Evolutionary conservation across 1,140 invertebrate species (phyloP), one percentile per base, ranked within the genome.

Genomic region (Leptinotarsa lineolata): DNA sequence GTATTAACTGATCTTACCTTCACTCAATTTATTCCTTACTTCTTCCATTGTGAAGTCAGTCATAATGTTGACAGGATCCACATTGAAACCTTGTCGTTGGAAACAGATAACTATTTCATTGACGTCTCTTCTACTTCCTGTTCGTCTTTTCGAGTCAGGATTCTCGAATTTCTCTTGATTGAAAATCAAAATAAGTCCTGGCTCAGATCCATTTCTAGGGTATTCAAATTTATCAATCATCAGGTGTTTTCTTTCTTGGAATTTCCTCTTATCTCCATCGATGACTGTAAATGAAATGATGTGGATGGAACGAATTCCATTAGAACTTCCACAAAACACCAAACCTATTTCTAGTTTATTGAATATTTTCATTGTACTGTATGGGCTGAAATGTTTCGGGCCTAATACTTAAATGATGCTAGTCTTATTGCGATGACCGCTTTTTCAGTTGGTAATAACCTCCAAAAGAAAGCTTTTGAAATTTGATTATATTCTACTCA

Each of bases 181-280:
- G 59, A 82, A 81, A 61, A 82, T 79, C 0, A 82, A 59, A 5
- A 82, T 65, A 30, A 77, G 78, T 11, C 81, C 81, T 15, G 78
- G 77, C 24, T 82, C 77, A 12, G 60, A 71, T 18, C 77, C 78
- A 3, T 70, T 70, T 60, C 78, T 39, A 4, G 16, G 4, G 61
- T 81, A 82, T 72, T 82, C 81, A 15, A 78, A 74, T 20, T 59
- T 16, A 45, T 79, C 74, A 2, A 54, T 4, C 1, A 13, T 5
- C 15, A 54, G n/a, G 16, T 54, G 48, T 54, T 54, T 54, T 18
- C 48, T n/a, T 3, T 54, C 48, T 54, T 15, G 15, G 5, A 54
- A 54, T 13, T 54, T 54, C 2, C 48, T 54, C 15, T 18, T 3
- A 54, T 54, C 16, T 3, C 6, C n/a, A 15, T n/a, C 15, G 48